A percentile compares a stretch with the other conserved stretches of the same genome.
Conservation (phyloP, 2,797 vertebrate genomes). For the Protonibea diacanthus region DNA sequence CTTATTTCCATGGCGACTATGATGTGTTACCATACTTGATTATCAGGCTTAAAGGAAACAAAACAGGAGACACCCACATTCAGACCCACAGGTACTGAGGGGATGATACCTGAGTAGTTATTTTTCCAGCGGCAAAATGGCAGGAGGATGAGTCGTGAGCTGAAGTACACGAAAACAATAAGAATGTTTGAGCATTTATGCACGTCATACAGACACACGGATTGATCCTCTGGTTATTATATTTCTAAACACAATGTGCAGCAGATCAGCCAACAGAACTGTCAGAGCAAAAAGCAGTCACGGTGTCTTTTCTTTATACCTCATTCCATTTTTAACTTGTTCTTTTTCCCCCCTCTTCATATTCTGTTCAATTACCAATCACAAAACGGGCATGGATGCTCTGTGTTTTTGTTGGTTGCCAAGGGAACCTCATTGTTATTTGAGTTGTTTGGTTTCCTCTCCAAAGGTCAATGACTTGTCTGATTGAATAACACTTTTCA, state of each 20-base stretch:
- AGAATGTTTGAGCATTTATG: background rate
- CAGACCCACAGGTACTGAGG: conserved; percentile 4
- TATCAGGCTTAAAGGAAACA: conserved; percentile 33
- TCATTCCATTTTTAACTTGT: conserved; percentile 29
- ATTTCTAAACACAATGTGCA: conserved; percentile 3
- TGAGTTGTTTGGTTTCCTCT: conserved; percentile 62
- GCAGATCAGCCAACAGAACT: conserved; percentile 40
- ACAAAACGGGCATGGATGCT: conserved; percentile 46
- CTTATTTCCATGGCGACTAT: conserved; percentile 62
- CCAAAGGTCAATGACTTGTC: conserved; percentile 70
- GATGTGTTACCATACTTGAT: conserved; percentile 49
- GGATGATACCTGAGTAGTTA: conserved; percentile 22
- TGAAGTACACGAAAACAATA: background rate
- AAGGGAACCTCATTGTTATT: conserved; percentile 64
- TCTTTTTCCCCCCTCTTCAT: background rate
- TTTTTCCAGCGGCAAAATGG: conserved; percentile 29
- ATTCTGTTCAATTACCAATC: conserved; percentile 58
- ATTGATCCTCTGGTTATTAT: conserved; percentile 1
- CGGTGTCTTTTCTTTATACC: background rate
- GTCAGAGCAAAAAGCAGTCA: conserved; percentile 12
- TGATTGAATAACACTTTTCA: conserved; percentile 66
- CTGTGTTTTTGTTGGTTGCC: conserved; percentile 58
- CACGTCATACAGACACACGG: conserved; percentile 1
- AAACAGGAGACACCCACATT: conserved; percentile 17
- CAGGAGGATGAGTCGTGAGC: conserved; percentile 17